Conservation (phyloP, 1,140 invertebrate genomes). For the Leptopilina boulardi region DNA sequence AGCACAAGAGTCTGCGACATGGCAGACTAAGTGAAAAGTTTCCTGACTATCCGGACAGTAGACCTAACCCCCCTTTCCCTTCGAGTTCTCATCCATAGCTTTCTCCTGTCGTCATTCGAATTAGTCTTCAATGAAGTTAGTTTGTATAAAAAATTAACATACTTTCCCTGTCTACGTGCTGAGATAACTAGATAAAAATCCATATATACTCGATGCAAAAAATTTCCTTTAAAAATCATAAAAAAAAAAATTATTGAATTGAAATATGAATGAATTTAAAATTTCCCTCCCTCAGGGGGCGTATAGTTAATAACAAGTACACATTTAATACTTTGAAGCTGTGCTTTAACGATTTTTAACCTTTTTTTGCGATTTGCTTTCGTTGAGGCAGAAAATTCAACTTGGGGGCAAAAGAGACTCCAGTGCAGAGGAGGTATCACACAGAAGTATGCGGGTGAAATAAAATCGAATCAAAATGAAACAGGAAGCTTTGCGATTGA, state of each 20-base stretch:
- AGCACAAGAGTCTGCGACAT: conserved; percentile 27
- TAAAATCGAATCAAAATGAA: conserved; percentile 36
- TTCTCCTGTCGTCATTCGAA: neutral
- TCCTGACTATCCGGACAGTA: conserved; percentile 38
- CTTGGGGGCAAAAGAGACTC: neutral
- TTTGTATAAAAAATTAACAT: conserved; percentile 1
- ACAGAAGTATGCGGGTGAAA: conserved; percentile 32
- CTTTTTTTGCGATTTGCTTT: neutral
- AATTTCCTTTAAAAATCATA: neutral
- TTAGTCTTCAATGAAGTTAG: neutral
- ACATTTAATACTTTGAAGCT: conserved; percentile 22
- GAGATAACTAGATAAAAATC: too few relatives aligned
- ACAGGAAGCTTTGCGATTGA: conserved; percentile 35
- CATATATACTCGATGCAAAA: neutral
- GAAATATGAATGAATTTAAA: neutral
- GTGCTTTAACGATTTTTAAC: conserved; percentile 12
- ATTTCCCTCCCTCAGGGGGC: too few relatives aligned
- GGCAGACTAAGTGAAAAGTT: conserved; percentile 50
- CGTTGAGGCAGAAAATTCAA: conserved; percentile 4
- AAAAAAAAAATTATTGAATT: neutral
- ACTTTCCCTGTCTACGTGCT: neutral
- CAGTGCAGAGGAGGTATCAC: neutral
- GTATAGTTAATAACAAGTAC: conserved; percentile 32
- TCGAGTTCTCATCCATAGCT: neutral
- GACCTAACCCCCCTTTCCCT: neutral